Base-by-base conservation (phyloP, 2,797 vertebrate species). In the Basileuterus tristriatus region DNA sequence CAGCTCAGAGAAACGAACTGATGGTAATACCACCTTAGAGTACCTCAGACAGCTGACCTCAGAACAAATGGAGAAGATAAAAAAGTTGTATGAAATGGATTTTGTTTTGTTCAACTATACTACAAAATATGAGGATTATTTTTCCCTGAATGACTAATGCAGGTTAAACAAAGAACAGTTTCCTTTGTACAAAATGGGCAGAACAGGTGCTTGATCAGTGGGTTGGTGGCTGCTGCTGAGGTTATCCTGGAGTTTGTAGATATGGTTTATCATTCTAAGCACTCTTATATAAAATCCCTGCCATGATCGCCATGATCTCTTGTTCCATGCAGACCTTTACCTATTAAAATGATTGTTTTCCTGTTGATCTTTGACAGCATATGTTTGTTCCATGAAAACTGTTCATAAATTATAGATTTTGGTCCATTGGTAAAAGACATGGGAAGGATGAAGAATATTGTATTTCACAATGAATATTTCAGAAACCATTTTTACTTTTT, bases 101-200 rank as follows among this genome's bases (percentile, higher is more conserved):
- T 97, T 97, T 47, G 52, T 94, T 53, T 78, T 97, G 76, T 98
- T 97, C 60, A 96, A 95, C 62, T 98, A 97, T n/a, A 83, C 87
- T 53, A 70, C 12, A 53, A 60, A 87, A 34, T 93, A 96, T 8
- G 44, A 93, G 44, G 87, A 95, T 56, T 77, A 91, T 69, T 85
- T 81, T 70, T 59, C 84, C 20, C 50, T 26, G 22, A 60, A 88
- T 52, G 16, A 59, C 43, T 96, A 82, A 81, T 24, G 12, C 30
- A 44, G 69, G 22, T 67, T 86, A 50, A 90, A 60, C 20, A 77
- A 74, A 75, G 49, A 83, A 32, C 8, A 44, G 26, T 41, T 69
- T 92, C 10, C 27, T 87, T 79, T 72, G 62, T 79, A 76, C 18
- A 76, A 72, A 86, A 83, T 0, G 0, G 20, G 19, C 3, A 7